Evolutionary conservation across 2,797 vertebrate species (phyloP), one percentile per base, ranked within the genome.

Genomic region (Cirrhinus mrigala): DNA sequence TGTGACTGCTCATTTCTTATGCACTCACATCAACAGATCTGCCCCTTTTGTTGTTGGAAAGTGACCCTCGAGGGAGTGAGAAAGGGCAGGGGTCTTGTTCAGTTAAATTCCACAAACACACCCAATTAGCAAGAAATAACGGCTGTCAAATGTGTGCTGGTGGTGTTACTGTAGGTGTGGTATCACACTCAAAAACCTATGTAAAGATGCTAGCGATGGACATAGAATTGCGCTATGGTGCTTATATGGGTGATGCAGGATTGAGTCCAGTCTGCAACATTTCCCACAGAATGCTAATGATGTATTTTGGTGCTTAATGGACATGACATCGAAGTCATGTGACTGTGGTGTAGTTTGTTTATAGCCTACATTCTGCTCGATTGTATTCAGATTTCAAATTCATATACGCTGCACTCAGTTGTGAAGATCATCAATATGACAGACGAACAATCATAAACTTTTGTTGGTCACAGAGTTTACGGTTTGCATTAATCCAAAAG

Each of bases 51-150:
- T 83, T 77, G 60, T 58, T 58, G 62, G 54, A 81, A 73, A 71
- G 50, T 15, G 79, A 54, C 68, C 62, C 62, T 84, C 22, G 9
- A 52, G 68, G 18, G 56, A 78, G 24, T 46, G 52, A 60, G 24
- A 58, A 3, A 48, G 71, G 82, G 79, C 82, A 78, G 15, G 37
- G 76, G 76, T 29, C 24, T 9, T 15, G 29, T 83, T 40, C 68
- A 69, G 82, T 80, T 79, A 82, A 74, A 82, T 82, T 79, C 82
- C 29, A 77, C 58, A 82, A 86, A 86, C 73, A 82, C 83, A 86
- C 4, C 2, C 50, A 69, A 82, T 82, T 84, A 82, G 48, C 33
- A 37, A 44, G 66, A 64, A 74, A 27, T 33, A 84, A 79, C 73
- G 50, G 18, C 73, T 54, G 85, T 69, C 83, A 33, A 68, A 60